Evolutionary conservation across 2,797 vertebrate genomes (phyloP).

Genomic region (Eremophila alpestris): DNA sequence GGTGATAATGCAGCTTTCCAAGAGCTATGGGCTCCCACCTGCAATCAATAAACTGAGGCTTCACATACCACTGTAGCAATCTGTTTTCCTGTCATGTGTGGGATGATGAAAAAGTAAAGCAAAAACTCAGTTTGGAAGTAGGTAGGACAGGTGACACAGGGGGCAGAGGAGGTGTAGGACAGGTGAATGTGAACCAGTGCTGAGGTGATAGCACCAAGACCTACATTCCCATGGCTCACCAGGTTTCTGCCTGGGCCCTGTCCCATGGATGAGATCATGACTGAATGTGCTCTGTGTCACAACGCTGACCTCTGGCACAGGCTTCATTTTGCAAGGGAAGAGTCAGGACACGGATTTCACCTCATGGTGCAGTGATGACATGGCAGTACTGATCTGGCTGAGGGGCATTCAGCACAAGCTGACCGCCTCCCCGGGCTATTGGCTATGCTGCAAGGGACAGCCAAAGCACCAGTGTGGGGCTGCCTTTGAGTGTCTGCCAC

Average conservation of each 20-base stretch:
- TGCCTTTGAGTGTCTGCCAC: not conserved
- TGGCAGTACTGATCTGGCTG: not conserved
- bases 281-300: fast-evolving
- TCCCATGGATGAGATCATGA: fast-evolving
- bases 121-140: not conserved
- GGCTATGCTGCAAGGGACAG: not conserved
- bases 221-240: not conserved
- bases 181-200: not conserved
- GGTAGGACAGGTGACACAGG: not conserved
- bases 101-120: not conserved
- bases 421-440: not conserved
- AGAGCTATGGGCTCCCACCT: not conserved
- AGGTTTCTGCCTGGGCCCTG: not conserved
- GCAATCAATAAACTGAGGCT: slow-evolving; percentile 6
- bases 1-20: not conserved
- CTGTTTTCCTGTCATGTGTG: not conserved
- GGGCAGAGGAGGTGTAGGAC: not conserved
- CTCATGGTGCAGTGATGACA: not conserved
- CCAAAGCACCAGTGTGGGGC: not conserved
- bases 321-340: not conserved
- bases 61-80: not conserved
- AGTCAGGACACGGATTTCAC: not conserved
- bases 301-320: not conserved
- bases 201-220: not conserved
- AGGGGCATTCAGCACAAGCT: not conserved